phyloP scores from a whole-genome alignment of 2,888 invertebrate species.

The Lasioglossum marginatum region DNA sequence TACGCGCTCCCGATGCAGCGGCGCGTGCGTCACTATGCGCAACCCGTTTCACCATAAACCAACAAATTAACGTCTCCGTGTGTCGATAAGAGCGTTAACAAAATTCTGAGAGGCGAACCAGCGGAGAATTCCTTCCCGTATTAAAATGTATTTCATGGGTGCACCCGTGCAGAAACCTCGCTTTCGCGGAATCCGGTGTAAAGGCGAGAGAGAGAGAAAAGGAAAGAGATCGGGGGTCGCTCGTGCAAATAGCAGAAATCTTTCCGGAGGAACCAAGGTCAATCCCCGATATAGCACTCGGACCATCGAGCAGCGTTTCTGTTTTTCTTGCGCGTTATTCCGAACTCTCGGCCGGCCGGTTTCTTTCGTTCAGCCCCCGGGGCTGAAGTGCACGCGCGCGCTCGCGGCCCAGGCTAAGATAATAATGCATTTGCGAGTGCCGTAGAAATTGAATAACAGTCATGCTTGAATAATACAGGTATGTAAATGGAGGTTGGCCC shows the following conservation, averaged over 20 bases:
- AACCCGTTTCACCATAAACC: background rate
- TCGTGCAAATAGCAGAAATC: slow-evolving; percentile 53
- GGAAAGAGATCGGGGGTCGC: background rate
- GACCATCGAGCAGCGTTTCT: slow-evolving; percentile 19
- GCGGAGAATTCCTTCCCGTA: background rate
- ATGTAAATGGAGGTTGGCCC: slow-evolving; percentile 78
- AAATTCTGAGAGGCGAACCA: background rate
- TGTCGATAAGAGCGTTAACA: slow-evolving; percentile 2
- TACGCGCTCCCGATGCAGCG: background rate
- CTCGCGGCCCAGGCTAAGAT: slow-evolving; percentile 68
- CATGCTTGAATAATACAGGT: slow-evolving; percentile 82
- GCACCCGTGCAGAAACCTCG: background rate
- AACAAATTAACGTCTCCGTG: slow-evolving; percentile 12
- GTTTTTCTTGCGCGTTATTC: slow-evolving; percentile 27
- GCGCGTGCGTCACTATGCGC: background rate
- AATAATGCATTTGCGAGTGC: slow-evolving; percentile 80
- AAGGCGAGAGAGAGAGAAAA: background rate
- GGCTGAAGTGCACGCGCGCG: slow-evolving; percentile 12
- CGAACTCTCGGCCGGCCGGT: background rate
- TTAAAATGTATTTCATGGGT: slow-evolving; percentile 16
- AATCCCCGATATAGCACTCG: slow-evolving; percentile 29
- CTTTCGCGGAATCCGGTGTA: background rate
- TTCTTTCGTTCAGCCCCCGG: slow-evolving; percentile 17
- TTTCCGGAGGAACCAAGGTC: slow-evolving; percentile 52
- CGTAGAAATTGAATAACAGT: slow-evolving; percentile 82